Percentiles rank a stretch among this genome's conserved stretches.
Evolutionary conservation across 2,797 vertebrate genomes (phyloP).

Genomic region (Clarias platycephalus): DNA sequence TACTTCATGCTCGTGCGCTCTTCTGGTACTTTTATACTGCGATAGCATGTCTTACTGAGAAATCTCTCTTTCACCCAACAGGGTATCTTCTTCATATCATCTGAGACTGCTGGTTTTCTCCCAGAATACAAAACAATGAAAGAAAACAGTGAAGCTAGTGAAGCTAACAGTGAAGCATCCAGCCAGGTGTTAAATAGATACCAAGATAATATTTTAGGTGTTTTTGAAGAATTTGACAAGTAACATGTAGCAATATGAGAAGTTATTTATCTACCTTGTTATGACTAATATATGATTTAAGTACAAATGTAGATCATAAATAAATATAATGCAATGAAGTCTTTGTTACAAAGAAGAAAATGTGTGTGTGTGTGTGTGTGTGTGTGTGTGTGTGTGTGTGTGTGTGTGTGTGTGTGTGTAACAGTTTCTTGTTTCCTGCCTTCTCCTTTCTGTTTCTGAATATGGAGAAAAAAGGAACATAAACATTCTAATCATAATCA

Average conservation of each 20-base stretch:
- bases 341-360: background rate
- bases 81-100: background rate
- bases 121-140: background rate
- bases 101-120: slow-evolving; percentile 7
- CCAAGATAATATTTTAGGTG: background rate
- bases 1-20: slow-evolving; percentile 42
- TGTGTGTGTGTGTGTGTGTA: slow-evolving; percentile 10
- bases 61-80: slow-evolving; percentile 9
- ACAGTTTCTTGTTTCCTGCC: slow-evolving; percentile 10
- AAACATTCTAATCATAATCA: slow-evolving; percentile 24
- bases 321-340: background rate
- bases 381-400: slow-evolving; percentile 5
- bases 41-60: slow-evolving; percentile 6
- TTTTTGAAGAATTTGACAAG: background rate
- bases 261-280: background rate
- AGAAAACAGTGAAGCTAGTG: background rate
- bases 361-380: slow-evolving; percentile 7
- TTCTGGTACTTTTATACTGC: background rate
- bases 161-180: slow-evolving; percentile 15
- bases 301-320: too few species aligned
- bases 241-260: background rate
- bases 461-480: slow-evolving; percentile 32
- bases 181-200: slow-evolving; percentile 12
- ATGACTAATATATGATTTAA: background rate
- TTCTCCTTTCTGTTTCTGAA: slow-evolving; percentile 17